Base-by-base conservation (phyloP, 1,140 invertebrate species). In the Drosophila ficusphila region DNA sequence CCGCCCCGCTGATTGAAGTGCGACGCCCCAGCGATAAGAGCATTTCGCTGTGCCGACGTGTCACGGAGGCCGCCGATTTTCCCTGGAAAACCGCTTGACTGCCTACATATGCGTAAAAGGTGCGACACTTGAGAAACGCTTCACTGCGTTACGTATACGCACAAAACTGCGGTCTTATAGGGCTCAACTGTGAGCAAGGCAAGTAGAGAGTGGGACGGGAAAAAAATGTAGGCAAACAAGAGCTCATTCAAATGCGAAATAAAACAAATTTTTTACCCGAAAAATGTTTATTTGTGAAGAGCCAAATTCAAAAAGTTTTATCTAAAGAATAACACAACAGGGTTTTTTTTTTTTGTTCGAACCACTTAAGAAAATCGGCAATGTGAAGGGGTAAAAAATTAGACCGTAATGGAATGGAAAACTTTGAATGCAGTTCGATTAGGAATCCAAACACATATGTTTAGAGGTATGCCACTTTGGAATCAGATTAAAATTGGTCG, bases 41-140 rank as follows among this genome's bases (percentile, higher is more conserved):
- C 73, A 81, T 77, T 76, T 76, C 79, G 69, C 57, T 52, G 62
- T 53, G 57, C 21, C 72, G 65, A 76, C 72, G 78, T 76, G 78
- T 67, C 47, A 18, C 33, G 52, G 27, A 33, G 16, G 8, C 33
- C 49, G 8, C 54, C 46, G 54, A 58, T 70, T 78, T 82, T 85
- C 69, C 64, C 42, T 58, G 79, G 60, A 86, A 88, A 86, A 56
- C 41, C 44, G 53, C 64, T 56, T n/a, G 33, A 36, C 41, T 57
- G 76, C 51, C 65, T 76, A 71, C 77, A 86, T 74, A 62, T 76
- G 72, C 76, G 69, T 77, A 44, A 88, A 69, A 88, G 81, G 77
- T 86, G 81, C 73, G 64, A 74, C 58, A 75, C 81, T 86, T 53
- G 54, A 69, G 79, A 23, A 42, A 54, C 56, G 65, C 33, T 48